Evolutionary conservation across 2,888 invertebrate genomes (phyloP).

Genomic region (Spilarctia lutea): DNA sequence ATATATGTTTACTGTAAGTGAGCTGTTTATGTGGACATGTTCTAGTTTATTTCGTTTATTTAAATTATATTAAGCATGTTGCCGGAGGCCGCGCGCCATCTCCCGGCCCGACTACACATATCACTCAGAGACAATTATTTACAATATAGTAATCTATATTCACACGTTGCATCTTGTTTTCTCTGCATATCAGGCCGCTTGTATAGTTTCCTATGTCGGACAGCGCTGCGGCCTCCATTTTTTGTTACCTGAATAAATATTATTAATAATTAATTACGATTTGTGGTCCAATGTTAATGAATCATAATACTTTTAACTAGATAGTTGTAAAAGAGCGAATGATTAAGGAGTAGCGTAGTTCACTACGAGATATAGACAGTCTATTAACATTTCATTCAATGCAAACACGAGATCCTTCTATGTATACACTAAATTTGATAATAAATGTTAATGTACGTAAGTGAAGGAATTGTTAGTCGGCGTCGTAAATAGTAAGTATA

Average conservation of each 20-base stretch:
- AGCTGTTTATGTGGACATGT: slow-evolving; percentile 77
- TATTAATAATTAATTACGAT: slow-evolving; percentile 84
- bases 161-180: slow-evolving; percentile 46
- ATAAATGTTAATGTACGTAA: slow-evolving; percentile 46
- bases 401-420: slow-evolving; percentile 58
- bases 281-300: slow-evolving; percentile 86
- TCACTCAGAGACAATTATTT: slow-evolving; percentile 61
- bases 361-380: slow-evolving; percentile 57
- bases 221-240: slow-evolving; percentile 75
- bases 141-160: slow-evolving; percentile 38
- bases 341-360: slow-evolving; percentile 73
- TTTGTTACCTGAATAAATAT: slow-evolving; percentile 87
- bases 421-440: slow-evolving; percentile 52
- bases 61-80: slow-evolving; percentile 75
- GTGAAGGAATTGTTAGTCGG: slow-evolving; percentile 46
- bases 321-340: slow-evolving; percentile 77
- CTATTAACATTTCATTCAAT: slow-evolving; percentile 51
- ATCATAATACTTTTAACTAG: slow-evolving; percentile 83
- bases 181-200: slow-evolving; percentile 71
- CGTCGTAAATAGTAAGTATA: slow-evolving; percentile 43
- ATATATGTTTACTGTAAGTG: slow-evolving; percentile 79
- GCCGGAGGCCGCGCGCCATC: slow-evolving; percentile 69
- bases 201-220: slow-evolving; percentile 49
- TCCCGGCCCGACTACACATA: slow-evolving; percentile 62
- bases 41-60: slow-evolving; percentile 84